phyloP scores from a whole-genome alignment of 1,140 invertebrate species.

The Drosophila persimilis region DNA sequence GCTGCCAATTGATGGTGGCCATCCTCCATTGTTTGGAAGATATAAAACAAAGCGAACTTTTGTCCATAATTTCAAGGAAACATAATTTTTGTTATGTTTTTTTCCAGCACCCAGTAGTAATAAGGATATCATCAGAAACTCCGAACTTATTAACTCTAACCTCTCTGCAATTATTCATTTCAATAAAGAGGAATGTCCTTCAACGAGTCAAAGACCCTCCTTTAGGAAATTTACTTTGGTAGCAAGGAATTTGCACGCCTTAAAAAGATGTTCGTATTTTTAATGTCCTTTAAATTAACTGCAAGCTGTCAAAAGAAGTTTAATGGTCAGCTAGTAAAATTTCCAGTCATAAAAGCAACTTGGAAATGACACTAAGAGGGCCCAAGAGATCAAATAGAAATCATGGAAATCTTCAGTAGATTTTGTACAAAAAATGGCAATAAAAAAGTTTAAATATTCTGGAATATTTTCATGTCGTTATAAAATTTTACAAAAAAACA shows the following conservation, averaged over 20 bases:
- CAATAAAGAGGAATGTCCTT: background rate
- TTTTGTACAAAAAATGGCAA: too few relatives aligned
- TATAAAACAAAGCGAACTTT: conserved; percentile 34
- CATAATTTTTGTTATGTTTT: conserved; percentile 7
- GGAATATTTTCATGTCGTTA: too few relatives aligned
- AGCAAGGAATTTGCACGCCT: conserved; percentile 6
- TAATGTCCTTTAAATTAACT: conserved; percentile 35
- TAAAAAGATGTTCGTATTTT: conserved; percentile 14
- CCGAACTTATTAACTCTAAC: background rate
- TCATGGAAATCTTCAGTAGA: too few relatives aligned
- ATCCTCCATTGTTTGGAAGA: conserved; percentile 39
- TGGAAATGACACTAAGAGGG: conserved; percentile 26
- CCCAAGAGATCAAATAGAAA: conserved; percentile 20
- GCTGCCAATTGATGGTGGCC: conserved; percentile 48
- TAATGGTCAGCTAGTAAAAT: conserved; percentile 28
- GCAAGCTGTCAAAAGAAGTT: conserved; percentile 14
- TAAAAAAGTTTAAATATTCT: too few relatives aligned
- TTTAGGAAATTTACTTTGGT: conserved; percentile 2
- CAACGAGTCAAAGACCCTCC: background rate
- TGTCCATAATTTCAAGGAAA: conserved; percentile 5
- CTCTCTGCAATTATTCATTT: background rate
- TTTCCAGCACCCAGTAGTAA: conserved; percentile 25
- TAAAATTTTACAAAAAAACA: too few relatives aligned
- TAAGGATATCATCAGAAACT: conserved; percentile 25
- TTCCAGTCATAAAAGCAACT: conserved; percentile 27